A percentile compares a stretch with the other conserved stretches of the same genome.
phyloP scores from a whole-genome alignment of 2,888 invertebrate species.

The Mycalesis mineus region DNA sequence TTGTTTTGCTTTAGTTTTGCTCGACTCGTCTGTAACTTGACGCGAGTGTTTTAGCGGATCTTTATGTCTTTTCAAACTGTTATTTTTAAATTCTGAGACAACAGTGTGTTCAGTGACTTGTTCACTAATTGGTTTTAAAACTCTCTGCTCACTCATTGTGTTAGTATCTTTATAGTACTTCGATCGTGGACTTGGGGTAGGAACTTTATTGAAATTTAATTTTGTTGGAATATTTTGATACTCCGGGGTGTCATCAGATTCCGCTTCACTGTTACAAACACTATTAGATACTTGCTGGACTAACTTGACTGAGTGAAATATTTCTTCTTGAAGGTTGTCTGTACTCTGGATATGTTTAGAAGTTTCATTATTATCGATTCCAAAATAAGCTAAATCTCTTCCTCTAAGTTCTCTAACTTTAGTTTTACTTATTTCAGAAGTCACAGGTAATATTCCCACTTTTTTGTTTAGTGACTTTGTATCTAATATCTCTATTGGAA shows the following conservation, averaged over 20 bases:
- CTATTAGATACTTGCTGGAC: constrained; percentile 64
- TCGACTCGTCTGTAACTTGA: background rate
- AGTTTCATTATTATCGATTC: constrained; percentile 47
- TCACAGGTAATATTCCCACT: constrained; percentile 43
- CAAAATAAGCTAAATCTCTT: constrained; percentile 80
- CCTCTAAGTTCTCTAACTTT: constrained; percentile 75
- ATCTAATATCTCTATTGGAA: background rate
- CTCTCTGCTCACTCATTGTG: constrained; percentile 39
- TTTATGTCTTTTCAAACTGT: constrained; percentile 40
- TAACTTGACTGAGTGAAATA: constrained; percentile 63
- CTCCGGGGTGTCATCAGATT: constrained; percentile 61
- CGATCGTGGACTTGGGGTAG: constrained; percentile 55
- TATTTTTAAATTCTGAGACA: constrained; percentile 39
- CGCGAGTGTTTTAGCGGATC: constrained; percentile 6
- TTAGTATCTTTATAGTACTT: constrained; percentile 48
- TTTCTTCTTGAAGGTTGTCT: constrained; percentile 47
- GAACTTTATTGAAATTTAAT: constrained; percentile 43
- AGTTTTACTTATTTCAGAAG: constrained; percentile 45
- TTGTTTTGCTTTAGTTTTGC: constrained; percentile 11
- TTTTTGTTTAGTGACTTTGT: constrained; percentile 23
- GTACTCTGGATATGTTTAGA: constrained; percentile 27
- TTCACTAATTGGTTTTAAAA: constrained; percentile 56
- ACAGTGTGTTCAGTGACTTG: constrained; percentile 40
- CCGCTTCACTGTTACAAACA: constrained; percentile 65
- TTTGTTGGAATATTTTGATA: constrained; percentile 58